A percentile compares a stretch with the other conserved stretches of the same genome.
Conservation (phyloP, 2,113 vertebrate species). For the Bubalus kerabau region DNA sequence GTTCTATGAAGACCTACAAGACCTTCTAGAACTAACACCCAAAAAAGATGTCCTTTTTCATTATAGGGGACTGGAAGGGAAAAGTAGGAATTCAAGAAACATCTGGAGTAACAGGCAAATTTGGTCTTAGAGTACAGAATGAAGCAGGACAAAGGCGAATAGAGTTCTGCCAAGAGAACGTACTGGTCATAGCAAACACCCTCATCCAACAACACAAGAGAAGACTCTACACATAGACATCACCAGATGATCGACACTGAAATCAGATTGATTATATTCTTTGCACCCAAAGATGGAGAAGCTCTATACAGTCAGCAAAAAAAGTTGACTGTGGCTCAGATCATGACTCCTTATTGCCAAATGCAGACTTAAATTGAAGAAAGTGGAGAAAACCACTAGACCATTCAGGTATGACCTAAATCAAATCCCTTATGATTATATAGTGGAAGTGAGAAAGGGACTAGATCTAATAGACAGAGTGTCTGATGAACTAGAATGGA, state of each 20-base stretch:
- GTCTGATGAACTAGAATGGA: too few species aligned
- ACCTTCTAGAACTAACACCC: background rate
- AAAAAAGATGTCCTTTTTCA: background rate
- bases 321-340: too few species aligned
- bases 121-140: background rate
- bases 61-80: background rate
- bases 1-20: background rate
- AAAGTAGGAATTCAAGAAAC: background rate
- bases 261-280: too few species aligned
- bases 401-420: too few species aligned
- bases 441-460: too few species aligned
- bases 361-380: too few species aligned
- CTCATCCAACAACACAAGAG: background rate
- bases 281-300: too few species aligned
- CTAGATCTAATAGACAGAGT: too few species aligned
- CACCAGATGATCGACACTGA: background rate
- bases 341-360: too few species aligned
- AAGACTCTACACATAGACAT: background rate
- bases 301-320: too few species aligned
- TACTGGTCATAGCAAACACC: background rate
- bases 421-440: too few species aligned
- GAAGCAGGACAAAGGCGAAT: background rate
- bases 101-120: background rate
- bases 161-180: background rate
- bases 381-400: too few species aligned